A percentile compares a stretch with the other conserved stretches of the same genome.
Evolutionary conservation across 2,113 vertebrate species (phyloP).

Genomic region (Scatophagus argus): DNA sequence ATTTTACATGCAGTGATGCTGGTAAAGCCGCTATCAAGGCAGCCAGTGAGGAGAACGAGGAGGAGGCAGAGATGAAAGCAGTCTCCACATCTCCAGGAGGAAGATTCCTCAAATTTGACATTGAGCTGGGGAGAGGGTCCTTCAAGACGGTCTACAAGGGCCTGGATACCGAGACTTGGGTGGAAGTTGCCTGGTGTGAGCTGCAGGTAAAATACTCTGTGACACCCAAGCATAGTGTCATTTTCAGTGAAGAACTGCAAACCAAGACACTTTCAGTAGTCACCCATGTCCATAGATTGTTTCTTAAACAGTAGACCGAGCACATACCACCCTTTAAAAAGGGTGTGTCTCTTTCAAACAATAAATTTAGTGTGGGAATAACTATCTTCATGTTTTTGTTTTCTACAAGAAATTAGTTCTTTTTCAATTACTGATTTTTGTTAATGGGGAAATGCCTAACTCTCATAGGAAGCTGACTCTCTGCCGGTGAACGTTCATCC

Average conservation of each 20-base stretch:
- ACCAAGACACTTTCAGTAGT: too few species aligned
- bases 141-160: slow-evolving; percentile 98
- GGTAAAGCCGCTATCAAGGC: slow-evolving; percentile 79
- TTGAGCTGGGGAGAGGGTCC: slow-evolving; percentile 94
- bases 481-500: slow-evolving; percentile 22
- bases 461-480: slow-evolving; percentile 36
- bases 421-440: slow-evolving; percentile 2
- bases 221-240: neutral
- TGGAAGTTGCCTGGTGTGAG: slow-evolving; percentile 97
- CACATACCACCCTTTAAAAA: neutral
- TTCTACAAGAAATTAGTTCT: neutral
- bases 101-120: slow-evolving; percentile 96
- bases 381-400: neutral
- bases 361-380: neutral
- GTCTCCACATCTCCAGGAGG: slow-evolving; percentile 94
- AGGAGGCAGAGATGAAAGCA: slow-evolving; percentile 95
- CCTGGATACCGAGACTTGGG: slow-evolving; percentile 96
- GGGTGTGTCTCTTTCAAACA: too few species aligned
- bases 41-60: slow-evolving; percentile 87
- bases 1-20: slow-evolving; percentile 73
- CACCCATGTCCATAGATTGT: too few species aligned
- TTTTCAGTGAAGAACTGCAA: neutral
- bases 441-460: slow-evolving; percentile 18
- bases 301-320: too few species aligned
- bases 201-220: slow-evolving; percentile 88